Base-by-base conservation (phyloP, 2,113 vertebrate species). In the Lepisosteus oculatus region DNA sequence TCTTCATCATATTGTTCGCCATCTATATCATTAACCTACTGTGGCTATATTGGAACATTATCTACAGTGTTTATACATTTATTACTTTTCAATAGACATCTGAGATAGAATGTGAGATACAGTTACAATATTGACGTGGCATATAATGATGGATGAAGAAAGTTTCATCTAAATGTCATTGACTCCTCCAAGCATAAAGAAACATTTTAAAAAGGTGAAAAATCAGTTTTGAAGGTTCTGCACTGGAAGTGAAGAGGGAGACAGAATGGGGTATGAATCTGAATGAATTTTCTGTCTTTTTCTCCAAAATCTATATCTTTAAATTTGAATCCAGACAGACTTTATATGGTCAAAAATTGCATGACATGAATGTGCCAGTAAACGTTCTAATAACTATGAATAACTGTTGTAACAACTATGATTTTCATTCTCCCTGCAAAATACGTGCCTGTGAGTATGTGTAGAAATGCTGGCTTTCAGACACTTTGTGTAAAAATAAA, bases 121-220 rank as follows among this genome's bases (percentile, higher is more conserved):
- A 77, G 61, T 66, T 75, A 63, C 9, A 70, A 67, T 68, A 74
- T 64, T 77, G 72, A 65, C 71, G 68, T 68, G 74, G 6, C 42
- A 73, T 67, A 72, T 73, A 45, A 65, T 9, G 45, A 47, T 77
- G 71, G 75, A 77, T 79, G 80, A 83, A 80, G 74, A 69, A 74
- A 71, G 76, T 84, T 87, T 84, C 79, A 81, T 79, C 69, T 74
- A 77, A 81, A 82, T 86, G 83, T 86, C 80, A 82, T 71, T 79
- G 78, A 80, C 72, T 76, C 78, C 83, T 83, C 79, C 70, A 70
- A 65, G 73, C 77, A 74, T 74, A 61, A 73, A 75, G 74, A 77
- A 74, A 29, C 55, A 77, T 76, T 83, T 80, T 78, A 62, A 61
- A 71, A 78, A 76, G 78, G 81, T 65, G 72, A 61, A 81, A 73